Percentiles rank a stretch among this genome's conserved stretches.
Conservation (phyloP, 1,140 invertebrate species). For the Pogonomyrmex barbatus region DNA sequence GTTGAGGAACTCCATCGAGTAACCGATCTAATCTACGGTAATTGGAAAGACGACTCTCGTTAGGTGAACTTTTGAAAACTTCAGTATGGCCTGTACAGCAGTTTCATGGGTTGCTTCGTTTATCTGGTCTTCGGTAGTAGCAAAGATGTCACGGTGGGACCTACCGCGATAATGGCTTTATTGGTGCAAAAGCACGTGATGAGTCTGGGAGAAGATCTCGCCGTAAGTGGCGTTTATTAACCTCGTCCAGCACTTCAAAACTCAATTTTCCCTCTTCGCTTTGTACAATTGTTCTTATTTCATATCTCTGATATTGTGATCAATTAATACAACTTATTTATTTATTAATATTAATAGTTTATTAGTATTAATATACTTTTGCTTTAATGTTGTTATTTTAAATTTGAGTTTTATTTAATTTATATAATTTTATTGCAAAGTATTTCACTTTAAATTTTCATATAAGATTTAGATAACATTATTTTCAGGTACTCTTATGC, state of each 20-base stretch:
- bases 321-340: not conserved
- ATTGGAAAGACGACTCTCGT: constrained; percentile 49
- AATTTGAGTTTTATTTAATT: not conserved
- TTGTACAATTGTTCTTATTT: not conserved
- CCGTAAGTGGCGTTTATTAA: constrained; percentile 83
- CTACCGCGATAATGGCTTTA: constrained; percentile 88
- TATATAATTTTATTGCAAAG: not conserved
- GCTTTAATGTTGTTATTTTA: not conserved
- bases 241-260: not conserved
- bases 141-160: constrained; percentile 89
- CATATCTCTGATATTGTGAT: not conserved
- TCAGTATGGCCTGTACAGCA: constrained; percentile 90
- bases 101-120: constrained; percentile 90
- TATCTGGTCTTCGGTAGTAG: constrained; percentile 90
- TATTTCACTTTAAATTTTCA: not conserved
- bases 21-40: constrained; percentile 10
- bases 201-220: constrained; percentile 85
- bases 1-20: not conserved
- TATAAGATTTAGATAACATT: not conserved
- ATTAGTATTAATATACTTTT: not conserved
- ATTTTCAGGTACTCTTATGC: constrained; percentile 86
- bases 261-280: constrained; percentile 2
- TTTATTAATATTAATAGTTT: no score
- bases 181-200: constrained; percentile 86
- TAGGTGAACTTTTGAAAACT: constrained; percentile 75